Evolutionary conservation across 2,113 vertebrate genomes (phyloP).

Genomic region (human (Homo sapiens)): DNA sequence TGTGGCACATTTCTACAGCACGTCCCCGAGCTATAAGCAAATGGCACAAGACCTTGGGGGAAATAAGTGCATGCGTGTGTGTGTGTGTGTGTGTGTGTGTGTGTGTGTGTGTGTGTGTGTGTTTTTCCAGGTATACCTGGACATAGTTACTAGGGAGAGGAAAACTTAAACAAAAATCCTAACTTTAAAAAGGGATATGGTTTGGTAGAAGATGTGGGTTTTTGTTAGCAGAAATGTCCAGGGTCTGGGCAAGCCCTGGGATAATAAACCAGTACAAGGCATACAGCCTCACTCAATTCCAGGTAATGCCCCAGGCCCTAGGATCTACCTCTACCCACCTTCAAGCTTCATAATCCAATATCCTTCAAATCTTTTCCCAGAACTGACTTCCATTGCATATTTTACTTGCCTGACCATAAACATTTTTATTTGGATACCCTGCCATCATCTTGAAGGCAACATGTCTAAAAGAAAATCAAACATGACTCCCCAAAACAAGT

Average conservation of each 20-base stretch:
- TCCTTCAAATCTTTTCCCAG: background rate
- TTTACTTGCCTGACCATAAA: background rate
- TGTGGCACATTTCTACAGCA: background rate
- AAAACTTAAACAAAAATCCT: conserved; percentile 39
- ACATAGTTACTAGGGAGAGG: background rate
- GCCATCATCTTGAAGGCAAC: background rate
- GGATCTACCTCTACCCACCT: background rate
- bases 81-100: background rate
- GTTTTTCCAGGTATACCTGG: background rate
- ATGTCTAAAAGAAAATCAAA: background rate
- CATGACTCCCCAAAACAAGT: background rate
- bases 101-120: background rate
- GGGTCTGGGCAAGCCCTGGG: background rate
- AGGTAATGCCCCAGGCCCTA: background rate
- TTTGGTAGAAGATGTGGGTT: background rate
- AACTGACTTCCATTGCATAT: background rate
- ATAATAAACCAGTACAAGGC: background rate
- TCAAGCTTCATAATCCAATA: background rate
- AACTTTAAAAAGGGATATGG: conserved; percentile 33
- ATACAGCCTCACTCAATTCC: background rate
- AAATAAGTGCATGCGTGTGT: background rate
- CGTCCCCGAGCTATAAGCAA: background rate
- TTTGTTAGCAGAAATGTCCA: conserved; percentile 10
- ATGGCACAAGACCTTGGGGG: background rate
- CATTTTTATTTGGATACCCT: background rate